A percentile compares a stretch with the other conserved stretches of the same genome.
Evolutionary conservation across 2,113 vertebrate species (phyloP).

Genomic region (Oncorhynchus kisutch): DNA sequence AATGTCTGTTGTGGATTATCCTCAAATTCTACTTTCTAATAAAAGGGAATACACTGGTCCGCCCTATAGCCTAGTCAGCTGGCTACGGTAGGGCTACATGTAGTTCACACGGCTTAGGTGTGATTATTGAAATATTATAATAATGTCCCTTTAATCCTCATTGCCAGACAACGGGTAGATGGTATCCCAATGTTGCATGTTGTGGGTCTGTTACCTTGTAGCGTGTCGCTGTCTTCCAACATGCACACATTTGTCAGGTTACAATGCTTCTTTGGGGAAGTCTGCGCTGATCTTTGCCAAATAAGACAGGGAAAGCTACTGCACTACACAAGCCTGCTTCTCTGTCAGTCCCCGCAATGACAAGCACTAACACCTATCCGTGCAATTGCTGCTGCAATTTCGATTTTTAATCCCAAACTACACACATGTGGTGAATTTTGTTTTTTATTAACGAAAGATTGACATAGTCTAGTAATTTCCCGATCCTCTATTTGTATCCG

Average conservation of each 20-base stretch:
- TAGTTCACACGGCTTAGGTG: neutral
- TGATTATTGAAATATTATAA: neutral
- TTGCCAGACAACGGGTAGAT: constrained; percentile 65
- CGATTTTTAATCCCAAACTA: neutral
- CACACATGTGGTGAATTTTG: neutral
- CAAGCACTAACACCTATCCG: neutral
- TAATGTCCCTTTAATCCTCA: constrained; percentile 65
- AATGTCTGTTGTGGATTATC: neutral
- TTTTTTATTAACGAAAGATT: neutral
- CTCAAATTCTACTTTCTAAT: neutral
- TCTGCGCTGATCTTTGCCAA: constrained; percentile 39
- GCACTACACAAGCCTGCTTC: neutral
- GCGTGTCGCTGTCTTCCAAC: constrained; percentile 29
- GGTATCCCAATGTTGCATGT: constrained; percentile 21
- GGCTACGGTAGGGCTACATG: neutral
- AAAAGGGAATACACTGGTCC: neutral
- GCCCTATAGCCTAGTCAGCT: neutral
- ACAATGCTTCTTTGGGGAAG: neutral
- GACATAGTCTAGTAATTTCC: neutral
- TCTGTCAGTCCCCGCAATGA: constrained; percentile 15
- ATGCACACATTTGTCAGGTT: constrained; percentile 19
- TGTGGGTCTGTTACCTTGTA: constrained; percentile 24
- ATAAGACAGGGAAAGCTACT: constrained; percentile 11
- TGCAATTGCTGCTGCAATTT: constrained; percentile 19
- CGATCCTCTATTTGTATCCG: neutral